Evolutionary conservation across 92 coral and sea anemone species (phyloP).

Genomic region (Virgularia gustaviana): DNA sequence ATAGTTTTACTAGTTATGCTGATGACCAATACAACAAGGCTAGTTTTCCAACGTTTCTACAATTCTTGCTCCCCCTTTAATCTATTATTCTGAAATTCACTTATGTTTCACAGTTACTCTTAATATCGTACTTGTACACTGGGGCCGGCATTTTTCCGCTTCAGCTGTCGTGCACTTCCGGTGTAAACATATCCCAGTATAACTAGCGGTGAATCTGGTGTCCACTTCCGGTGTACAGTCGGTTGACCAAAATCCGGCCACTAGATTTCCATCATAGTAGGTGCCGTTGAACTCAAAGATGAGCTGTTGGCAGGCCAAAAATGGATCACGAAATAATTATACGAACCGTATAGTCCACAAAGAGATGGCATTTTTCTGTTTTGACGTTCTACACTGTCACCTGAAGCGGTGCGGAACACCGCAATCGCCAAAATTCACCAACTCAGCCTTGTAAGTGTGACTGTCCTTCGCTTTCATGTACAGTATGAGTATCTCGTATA

Average conservation of each 20-base stretch:
- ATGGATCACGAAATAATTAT: conserved; percentile 28
- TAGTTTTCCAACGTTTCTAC: too few species aligned
- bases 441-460: conserved; percentile 89
- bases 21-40: too few species aligned
- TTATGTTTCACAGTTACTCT: neutral
- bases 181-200: conserved; percentile 38
- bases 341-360: conserved; percentile 80
- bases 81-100: neutral
- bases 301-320: conserved; percentile 41
- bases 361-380: conserved; percentile 98
- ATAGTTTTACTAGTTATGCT: too few species aligned
- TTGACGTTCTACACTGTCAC: conserved; percentile 88
- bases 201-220: neutral
- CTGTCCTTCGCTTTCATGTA: conserved; percentile 34
- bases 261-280: conserved; percentile 5
- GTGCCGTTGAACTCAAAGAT: conserved; percentile 23
- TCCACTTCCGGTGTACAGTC: conserved; percentile 15
- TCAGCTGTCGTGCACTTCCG: conserved; percentile 17
- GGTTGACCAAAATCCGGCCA: conserved; percentile 11
- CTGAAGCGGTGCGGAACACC: conserved; percentile 84
- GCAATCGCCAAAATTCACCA: conserved; percentile 90
- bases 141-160: neutral
- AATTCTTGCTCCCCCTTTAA: neutral
- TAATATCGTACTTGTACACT: neutral
- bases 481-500: conserved; percentile 14